Conservation (phyloP, 2,797 vertebrate species). For the Notamacropus eugenii region DNA sequence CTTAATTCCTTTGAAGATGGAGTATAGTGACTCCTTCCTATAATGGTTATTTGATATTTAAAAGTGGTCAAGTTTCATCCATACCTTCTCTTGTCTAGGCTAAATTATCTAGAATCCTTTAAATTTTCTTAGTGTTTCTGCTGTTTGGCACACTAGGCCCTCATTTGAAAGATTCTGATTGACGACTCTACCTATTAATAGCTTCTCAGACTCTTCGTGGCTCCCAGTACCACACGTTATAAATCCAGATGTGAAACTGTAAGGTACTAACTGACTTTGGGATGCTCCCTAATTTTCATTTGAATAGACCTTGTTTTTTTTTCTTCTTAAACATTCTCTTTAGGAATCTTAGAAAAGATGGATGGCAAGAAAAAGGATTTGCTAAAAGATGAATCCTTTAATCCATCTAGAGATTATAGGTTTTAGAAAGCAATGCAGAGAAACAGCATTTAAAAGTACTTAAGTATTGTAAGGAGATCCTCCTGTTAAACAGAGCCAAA, state of each 20-base stretch:
- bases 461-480: background rate
- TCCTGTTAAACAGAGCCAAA: background rate
- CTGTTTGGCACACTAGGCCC: background rate
- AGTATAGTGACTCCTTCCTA: constrained; percentile 8
- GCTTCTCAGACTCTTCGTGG: background rate
- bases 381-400: constrained; percentile 40
- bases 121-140: background rate
- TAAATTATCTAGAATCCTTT: constrained; percentile 12
- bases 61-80: background rate
- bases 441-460: background rate
- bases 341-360: constrained; percentile 16
- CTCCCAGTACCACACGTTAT: background rate
- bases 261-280: background rate
- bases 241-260: constrained; percentile 9
- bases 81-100: constrained; percentile 20
- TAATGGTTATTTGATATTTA: background rate
- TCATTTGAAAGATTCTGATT: constrained; percentile 20
- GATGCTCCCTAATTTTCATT: background rate
- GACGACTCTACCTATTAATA: background rate
- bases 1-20: constrained; percentile 26
- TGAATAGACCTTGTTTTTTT: background rate
- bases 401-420: constrained; percentile 25
- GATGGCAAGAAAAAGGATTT: constrained; percentile 10
- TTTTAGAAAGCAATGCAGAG: constrained; percentile 45
- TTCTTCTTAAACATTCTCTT: background rate